Base-by-base conservation (phyloP, 2,888 invertebrate species). In the Drosophila parthenogenetica region DNA sequence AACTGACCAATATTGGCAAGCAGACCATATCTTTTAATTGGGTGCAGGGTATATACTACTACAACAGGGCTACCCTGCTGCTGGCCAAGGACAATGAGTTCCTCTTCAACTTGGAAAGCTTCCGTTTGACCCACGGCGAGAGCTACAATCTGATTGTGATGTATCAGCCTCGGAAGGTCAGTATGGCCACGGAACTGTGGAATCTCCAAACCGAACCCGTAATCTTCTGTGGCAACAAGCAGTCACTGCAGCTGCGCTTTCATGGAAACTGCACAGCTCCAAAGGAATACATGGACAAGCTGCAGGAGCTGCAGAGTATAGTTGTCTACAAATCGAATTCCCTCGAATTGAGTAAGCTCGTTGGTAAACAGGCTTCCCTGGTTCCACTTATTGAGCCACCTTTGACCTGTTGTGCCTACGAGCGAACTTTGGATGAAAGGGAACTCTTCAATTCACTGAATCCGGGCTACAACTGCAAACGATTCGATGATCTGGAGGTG, bases 101-200 rank as follows among this genome's bases (percentile, higher is more conserved):
- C 40, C 16, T 84, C 0, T 89, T 90, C 29, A 81, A 91, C 45
- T 65, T 64, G 0, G 66, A 69, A 0, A 77, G 76, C 8, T 91
- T 91, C 60, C 89, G 90, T 1, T 64, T 90, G 7, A 43, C 57
- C 0, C 45, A 74, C 0, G 85, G 87, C 0, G 79, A 90, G 29
- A 22, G 17, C 14, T 71, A 71, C 0, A 73, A 77, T 4, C 19
- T 91, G 5, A 46, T 58, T 10, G 89, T 91, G 0, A 49, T 82
- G 53, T 90, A 77, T 58, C 91, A 90, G 54, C 91, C 90, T 0
- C 83, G 89, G 1, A 84, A 76, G 25, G 91, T 91, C 0, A 32
- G 62, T 13, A 61, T 84, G 39, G 55, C 79, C 3, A 80, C 83
- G 49, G 82, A 81, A 19, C 77, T 87, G 37, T 90, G 91, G 90